Evolutionary conservation across 2,888 invertebrate genomes (phyloP), one percentile per base, ranked within the genome.

Genomic region (Lasius platythorax): DNA sequence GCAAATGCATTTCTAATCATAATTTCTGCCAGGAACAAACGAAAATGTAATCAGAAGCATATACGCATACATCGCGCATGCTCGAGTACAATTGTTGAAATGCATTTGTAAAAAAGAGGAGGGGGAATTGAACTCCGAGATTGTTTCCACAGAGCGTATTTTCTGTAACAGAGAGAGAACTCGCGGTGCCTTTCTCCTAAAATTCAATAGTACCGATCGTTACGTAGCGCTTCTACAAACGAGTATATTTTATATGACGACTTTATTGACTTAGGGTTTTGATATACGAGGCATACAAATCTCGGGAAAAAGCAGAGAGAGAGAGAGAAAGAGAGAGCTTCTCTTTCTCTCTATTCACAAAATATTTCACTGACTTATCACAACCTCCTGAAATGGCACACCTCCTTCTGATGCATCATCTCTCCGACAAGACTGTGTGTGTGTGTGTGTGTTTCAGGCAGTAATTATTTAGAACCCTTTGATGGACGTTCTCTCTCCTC

Each of bases 381-480:
- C 46, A 73, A 73, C 84, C 79, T 58, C 33, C 33, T 33, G n/a
- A n/a, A 53, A 58, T 82, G 58, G 46, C 79, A 66, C 12, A 56
- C 78, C 67, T 84, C 70, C 30, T 85, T 85, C 82, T 74, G 66
- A 66, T 83, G 84, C 87, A 82, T 86, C 83, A 56, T n/a, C 46
- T 43, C 37, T 40, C 78, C 64, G 40, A 79, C 76, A 12, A 76
- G 61, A 70, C 56, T 37, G 5, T 37, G 37, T 37, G 5, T 37
- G 37, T 5, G 37, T 37, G 33, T 33, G 33, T 4, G 37, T 33
- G 78, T 37, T 53, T 43, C 56, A 15, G 88, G 89, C 93, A 92
- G 92, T 93, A 90, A 93, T 94, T 94, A 93, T 91, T 90, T 84
- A 91, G 93, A 93, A 94, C 94, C 94, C 94, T 94, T 94, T 94